Conservation (phyloP, 2,888 invertebrate genomes). For the Shargacucullia verbasci region DNA sequence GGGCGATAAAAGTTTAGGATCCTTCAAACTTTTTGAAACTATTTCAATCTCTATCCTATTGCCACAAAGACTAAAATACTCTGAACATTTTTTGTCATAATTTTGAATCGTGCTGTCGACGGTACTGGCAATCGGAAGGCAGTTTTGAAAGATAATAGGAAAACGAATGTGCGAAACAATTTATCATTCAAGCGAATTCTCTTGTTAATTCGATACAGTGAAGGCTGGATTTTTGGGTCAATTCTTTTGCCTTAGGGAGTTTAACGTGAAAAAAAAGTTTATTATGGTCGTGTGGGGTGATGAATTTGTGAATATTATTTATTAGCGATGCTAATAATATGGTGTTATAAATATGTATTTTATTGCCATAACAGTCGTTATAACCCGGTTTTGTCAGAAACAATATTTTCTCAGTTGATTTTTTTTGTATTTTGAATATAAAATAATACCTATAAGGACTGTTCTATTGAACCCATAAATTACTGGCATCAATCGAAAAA, state of each 20-base stretch:
- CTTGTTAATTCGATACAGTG: constrained; percentile 83
- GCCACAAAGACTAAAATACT: constrained; percentile 29
- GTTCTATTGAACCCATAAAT: not conserved
- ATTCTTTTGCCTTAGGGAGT: constrained; percentile 66
- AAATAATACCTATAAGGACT: not conserved
- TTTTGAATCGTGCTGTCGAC: constrained; percentile 16
- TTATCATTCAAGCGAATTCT: constrained; percentile 79
- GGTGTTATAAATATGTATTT: constrained; percentile 47
- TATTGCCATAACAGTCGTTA: constrained; percentile 30
- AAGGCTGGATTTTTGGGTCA: constrained; percentile 74
- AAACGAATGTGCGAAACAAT: constrained; percentile 73
- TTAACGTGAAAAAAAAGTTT: constrained; percentile 66
- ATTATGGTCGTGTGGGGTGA: constrained; percentile 59
- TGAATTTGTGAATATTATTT: constrained; percentile 59
- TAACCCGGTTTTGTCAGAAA: constrained; percentile 21
- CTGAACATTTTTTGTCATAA: constrained; percentile 13
- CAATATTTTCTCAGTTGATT: constrained; percentile 1
- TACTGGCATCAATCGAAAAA: too few relatives aligned
- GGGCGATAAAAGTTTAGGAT: constrained; percentile 21
- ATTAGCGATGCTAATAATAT: constrained; percentile 58
- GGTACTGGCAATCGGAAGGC: constrained; percentile 39
- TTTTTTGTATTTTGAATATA: not conserved
- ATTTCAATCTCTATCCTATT: constrained; percentile 25
- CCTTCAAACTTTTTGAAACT: constrained; percentile 3
- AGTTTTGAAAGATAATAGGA: constrained; percentile 61